Evolutionary conservation across 2,797 vertebrate genomes (phyloP).

Genomic region (Centroberyx gerrardi): DNA sequence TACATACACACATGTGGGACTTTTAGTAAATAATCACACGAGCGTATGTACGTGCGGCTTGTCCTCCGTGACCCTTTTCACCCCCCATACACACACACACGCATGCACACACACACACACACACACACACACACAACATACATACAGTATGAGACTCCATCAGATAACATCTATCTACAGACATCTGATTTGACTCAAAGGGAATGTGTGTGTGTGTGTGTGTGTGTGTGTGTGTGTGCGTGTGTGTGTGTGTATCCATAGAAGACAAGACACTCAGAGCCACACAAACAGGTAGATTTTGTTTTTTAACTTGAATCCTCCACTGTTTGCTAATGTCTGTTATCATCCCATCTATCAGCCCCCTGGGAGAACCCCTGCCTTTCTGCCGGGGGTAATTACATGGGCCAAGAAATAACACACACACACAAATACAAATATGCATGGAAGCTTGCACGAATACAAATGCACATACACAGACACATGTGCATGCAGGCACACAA

Average conservation of each 20-base stretch:
- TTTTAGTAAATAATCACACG: too few species aligned
- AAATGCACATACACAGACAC: conserved; percentile 51
- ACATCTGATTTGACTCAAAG: conserved; percentile 16
- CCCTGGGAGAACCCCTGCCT: conserved; percentile 34
- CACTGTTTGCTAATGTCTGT: conserved; percentile 44
- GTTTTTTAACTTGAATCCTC: conserved; percentile 1
- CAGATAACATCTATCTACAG: conserved; percentile 1
- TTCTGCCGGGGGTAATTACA: conserved; percentile 63
- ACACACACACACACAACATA: background rate
- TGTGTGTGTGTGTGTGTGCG: too few species aligned
- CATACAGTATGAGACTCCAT: conserved; percentile 1
- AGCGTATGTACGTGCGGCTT: too few species aligned
- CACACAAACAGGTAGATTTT: conserved; percentile 17
- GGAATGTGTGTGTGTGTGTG: background rate
- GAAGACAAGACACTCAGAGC: background rate
- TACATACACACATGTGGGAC: too few species aligned
- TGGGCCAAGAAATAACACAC: conserved; percentile 45
- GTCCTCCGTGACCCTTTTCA: too few species aligned
- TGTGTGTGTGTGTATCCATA: conserved; percentile 3
- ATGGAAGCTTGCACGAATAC: conserved; percentile 13
- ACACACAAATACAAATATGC: conserved; percentile 27
- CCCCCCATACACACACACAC: too few species aligned
- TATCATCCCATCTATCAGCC: conserved; percentile 54
- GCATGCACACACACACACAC: background rate
- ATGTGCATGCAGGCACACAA: conserved; percentile 29